phyloP scores from a whole-genome alignment of 2,888 invertebrate genomes.

The Nebria salina region DNA sequence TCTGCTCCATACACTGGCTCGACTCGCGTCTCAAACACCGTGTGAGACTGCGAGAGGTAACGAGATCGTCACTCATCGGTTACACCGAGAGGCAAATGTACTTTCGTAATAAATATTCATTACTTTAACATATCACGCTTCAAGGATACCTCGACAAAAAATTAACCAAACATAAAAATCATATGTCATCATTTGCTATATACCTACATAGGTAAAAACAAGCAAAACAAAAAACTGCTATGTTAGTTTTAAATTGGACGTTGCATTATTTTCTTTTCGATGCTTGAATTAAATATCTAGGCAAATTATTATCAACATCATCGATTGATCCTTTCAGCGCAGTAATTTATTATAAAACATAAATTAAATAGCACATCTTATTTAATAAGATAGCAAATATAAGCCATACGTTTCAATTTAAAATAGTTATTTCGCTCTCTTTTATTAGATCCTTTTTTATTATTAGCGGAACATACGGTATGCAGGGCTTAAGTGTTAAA shows the following conservation, averaged over 20 bases:
- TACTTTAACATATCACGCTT: conserved; percentile 25
- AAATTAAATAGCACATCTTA: no score
- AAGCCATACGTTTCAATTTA: no score
- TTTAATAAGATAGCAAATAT: no score
- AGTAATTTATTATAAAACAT: no score
- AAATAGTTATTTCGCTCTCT: no score
- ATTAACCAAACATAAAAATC: conserved; percentile 1
- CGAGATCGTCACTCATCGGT: conserved; percentile 31
- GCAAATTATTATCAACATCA: no score
- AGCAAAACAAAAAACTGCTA: neutral
- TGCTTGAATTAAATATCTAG: no score
- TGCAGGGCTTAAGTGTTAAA: no score
- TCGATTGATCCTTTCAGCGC: no score
- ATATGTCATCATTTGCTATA: neutral
- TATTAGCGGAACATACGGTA: no score
- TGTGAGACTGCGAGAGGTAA: conserved; percentile 7
- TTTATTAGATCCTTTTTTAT: no score
- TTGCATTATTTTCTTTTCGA: no score
- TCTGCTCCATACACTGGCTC: neutral
- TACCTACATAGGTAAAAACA: neutral
- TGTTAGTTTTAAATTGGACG: neutral
- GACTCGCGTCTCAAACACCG: neutral
- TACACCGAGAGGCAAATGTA: conserved; percentile 11
- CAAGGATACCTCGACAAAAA: neutral
- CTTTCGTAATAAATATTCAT: conserved; percentile 37